Evolutionary conservation across 2,888 invertebrate species (phyloP).

Genomic region (Parnassius glacialis): DNA sequence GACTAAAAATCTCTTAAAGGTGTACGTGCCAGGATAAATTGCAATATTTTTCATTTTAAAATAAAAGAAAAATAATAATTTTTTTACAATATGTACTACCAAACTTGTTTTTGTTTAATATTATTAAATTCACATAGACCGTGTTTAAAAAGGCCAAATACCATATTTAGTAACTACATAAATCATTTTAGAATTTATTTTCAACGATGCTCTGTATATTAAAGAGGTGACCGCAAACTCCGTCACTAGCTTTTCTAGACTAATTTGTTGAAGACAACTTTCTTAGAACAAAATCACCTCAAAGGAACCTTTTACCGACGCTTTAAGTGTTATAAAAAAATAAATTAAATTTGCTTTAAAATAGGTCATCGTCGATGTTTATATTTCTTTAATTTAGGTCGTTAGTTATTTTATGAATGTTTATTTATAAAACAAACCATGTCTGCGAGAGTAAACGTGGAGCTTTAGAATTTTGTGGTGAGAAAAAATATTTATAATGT

Average conservation of each 20-base stretch:
- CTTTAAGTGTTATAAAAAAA: conserved; percentile 14
- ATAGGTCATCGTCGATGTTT: conserved; percentile 10
- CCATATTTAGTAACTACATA: too few relatives aligned
- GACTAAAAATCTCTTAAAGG: too few relatives aligned
- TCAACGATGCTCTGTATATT: conserved; percentile 5
- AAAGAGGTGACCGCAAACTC: conserved; percentile 1
- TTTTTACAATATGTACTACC: too few relatives aligned
- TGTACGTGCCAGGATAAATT: too few relatives aligned
- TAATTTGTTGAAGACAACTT: conserved; percentile 6
- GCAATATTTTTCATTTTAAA: too few relatives aligned
- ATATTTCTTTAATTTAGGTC: conserved; percentile 9
- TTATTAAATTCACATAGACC: too few relatives aligned
- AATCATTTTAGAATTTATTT: too few relatives aligned
- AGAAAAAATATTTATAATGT: too few relatives aligned
- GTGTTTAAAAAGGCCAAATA: too few relatives aligned
- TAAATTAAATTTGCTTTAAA: conserved; percentile 17
- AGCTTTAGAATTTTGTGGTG: neutral
- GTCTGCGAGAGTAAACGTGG: neutral
- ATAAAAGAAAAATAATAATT: too few relatives aligned
- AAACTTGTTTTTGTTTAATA: too few relatives aligned
- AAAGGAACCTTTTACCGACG: conserved; percentile 8
- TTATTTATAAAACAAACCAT: conserved; percentile 18
- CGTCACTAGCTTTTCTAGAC: neutral
- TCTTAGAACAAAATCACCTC: conserved; percentile 7
- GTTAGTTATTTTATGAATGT: conserved; percentile 2